These are phyloP conservation scores for Cavia porcellus DNA, from an alignment of 2,113 vertebrate genomes.

Conservation along the genomic window DNA sequence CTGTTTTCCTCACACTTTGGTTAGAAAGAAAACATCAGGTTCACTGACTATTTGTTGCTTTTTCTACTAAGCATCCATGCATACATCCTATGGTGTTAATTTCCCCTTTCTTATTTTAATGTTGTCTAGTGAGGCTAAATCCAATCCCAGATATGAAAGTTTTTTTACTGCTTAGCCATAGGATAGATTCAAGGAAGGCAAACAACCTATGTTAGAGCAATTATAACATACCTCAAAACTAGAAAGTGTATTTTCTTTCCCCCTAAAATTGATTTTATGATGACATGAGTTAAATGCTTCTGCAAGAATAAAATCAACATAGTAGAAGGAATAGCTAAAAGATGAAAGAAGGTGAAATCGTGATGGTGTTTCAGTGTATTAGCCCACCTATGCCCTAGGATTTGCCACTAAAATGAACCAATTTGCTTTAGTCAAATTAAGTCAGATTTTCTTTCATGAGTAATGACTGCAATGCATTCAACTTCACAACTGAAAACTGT, in stretches of 20 bases:
- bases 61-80: not conserved
- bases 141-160: not conserved
- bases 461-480: not conserved
- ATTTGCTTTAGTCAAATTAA: not conserved
- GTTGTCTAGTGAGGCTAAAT: not conserved
- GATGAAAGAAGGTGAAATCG: not conserved
- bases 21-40: not conserved
- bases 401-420: not conserved
- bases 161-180: not conserved
- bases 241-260: not conserved
- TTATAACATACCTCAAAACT: not conserved
- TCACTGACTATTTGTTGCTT: not conserved
- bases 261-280: not conserved
- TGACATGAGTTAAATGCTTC: not conserved
- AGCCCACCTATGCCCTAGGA: not conserved
- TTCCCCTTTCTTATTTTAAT: not conserved
- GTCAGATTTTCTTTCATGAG: not conserved
- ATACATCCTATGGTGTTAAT: not conserved
- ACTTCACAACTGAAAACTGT: not conserved
- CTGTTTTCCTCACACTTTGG: conserved; percentile 43
- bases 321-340: conserved; percentile 1
- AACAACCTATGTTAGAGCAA: not conserved
- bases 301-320: not conserved
- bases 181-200: not conserved
- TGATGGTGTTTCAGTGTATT: not conserved